Evolutionary conservation across 1,140 invertebrate genomes (phyloP), one percentile per base, ranked within the genome.

Genomic region (Drusus annulatus): DNA sequence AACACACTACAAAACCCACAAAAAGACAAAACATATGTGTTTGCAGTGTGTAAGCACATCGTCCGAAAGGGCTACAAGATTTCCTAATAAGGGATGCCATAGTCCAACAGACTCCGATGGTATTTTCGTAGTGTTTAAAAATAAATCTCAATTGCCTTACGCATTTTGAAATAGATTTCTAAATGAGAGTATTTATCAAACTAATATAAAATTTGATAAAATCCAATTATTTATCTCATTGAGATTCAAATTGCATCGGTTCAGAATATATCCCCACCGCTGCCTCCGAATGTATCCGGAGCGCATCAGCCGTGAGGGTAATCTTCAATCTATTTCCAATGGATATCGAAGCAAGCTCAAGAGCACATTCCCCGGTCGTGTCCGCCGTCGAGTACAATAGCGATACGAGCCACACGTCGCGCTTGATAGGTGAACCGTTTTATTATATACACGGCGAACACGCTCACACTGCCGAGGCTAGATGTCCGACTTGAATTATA

Each of bases 341-440:
- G n/a, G 62, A 65, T 69, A 36, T 36, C 65, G n/a, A 51, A 50
- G 28, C 65, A 51, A 28, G 51, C 36, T 50, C 31, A 21, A 50
- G 31, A 69, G 36, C 65, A 69, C 65, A 69, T 69, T 69, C 51
- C 65, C 65, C 65, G 36, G 36, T 69, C 65, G 65, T 69, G 65
- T 69, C 65, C 65, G 51, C 65, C 21, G 65, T 6, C n/a, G 36
- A 7, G 17, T 4, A 63, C 23, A 50, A 45, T 45, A n/a, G 45
- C 65, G 36, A 25, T 63, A 28, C 21, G 15, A 51, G 17, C 65
- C 65, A 51, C 65, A 69, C 36, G 65, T 69, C 65, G n/a, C 28
- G 21, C 31, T 69, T 69, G 65, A 51, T 69, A 50, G 28, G 28
- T 4, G 62, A 65, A 65, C 62, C 28, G 25, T 65, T 65, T 65